phyloP scores from a whole-genome alignment of 1,140 invertebrate species.

The Lepidurus apus region DNA sequence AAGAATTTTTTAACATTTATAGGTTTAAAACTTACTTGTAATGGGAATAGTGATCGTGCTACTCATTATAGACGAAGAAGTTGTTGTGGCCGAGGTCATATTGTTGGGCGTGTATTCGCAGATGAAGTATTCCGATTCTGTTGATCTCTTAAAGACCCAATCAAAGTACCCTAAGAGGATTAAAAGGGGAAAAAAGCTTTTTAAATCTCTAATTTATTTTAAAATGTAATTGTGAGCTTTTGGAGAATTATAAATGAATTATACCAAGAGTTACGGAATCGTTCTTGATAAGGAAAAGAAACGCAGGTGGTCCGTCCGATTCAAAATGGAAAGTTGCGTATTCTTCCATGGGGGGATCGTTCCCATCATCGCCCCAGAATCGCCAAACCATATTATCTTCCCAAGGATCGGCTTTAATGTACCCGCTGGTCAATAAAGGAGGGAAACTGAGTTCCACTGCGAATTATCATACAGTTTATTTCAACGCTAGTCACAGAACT shows the following conservation, averaged over 20 bases:
- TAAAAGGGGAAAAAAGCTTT: background rate
- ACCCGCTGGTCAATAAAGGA: background rate
- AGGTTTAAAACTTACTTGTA: background rate
- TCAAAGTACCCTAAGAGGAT: background rate
- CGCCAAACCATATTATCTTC: background rate
- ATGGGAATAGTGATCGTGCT: background rate
- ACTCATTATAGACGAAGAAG: background rate
- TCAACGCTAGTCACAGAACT: background rate
- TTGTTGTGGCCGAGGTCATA: background rate
- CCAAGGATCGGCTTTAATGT: background rate
- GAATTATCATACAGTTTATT: background rate
- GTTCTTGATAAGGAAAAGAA: constrained; percentile 7
- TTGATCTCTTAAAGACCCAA: constrained; percentile 1
- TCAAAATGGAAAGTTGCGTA: background rate
- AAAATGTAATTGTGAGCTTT: too few relatives aligned
- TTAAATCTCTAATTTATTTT: too few relatives aligned
- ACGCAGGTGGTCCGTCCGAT: background rate
- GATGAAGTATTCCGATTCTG: background rate
- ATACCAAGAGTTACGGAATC: background rate
- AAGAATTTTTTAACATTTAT: too few relatives aligned
- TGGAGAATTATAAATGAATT: too few relatives aligned
- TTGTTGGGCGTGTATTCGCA: background rate
- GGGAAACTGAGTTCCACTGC: background rate
- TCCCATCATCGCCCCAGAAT: background rate
- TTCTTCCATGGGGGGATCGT: background rate